Conservation (phyloP, 2,113 vertebrate species). For the Fregata magnificens region DNA sequence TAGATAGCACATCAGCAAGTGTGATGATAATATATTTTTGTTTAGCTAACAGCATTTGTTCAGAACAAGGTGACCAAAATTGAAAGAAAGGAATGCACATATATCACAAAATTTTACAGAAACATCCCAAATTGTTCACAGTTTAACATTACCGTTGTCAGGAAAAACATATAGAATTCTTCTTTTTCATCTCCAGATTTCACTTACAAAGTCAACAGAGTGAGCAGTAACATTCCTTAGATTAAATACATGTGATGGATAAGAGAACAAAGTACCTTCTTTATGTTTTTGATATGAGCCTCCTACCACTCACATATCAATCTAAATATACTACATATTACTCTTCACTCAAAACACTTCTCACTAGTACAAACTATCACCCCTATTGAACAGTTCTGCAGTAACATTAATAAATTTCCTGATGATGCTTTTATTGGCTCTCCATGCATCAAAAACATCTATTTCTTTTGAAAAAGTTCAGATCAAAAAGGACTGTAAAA, state of each 20-base stretch:
- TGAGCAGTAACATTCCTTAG: slow-evolving; percentile 29
- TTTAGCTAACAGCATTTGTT: slow-evolving; percentile 61
- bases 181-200: slow-evolving; percentile 67
- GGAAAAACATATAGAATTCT: slow-evolving; percentile 56
- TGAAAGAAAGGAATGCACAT: slow-evolving; percentile 49
- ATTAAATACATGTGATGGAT: slow-evolving; percentile 72
- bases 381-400: slow-evolving; percentile 33
- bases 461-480: slow-evolving; percentile 32
- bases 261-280: slow-evolving; percentile 64
- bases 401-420: slow-evolving; percentile 68
- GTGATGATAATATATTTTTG: slow-evolving; percentile 34
- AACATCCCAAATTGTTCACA: slow-evolving; percentile 61
- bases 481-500: neutral
- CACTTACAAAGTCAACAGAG: slow-evolving; percentile 62
- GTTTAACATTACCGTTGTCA: slow-evolving; percentile 65
- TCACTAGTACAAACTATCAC: slow-evolving; percentile 7
- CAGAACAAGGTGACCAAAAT: slow-evolving; percentile 51
- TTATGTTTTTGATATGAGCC: slow-evolving; percentile 58
- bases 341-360: slow-evolving; percentile 57
- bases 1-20: slow-evolving; percentile 37
- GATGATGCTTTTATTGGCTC: slow-evolving; percentile 65
- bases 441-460: slow-evolving; percentile 55
- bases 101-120: slow-evolving; percentile 64
- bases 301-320: slow-evolving; percentile 42
- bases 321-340: slow-evolving; percentile 54